Percentiles rank a stretch among this genome's conserved stretches.
Evolutionary conservation across 2,888 invertebrate species (phyloP).

Genomic region (Drosophila fungiperda): DNA sequence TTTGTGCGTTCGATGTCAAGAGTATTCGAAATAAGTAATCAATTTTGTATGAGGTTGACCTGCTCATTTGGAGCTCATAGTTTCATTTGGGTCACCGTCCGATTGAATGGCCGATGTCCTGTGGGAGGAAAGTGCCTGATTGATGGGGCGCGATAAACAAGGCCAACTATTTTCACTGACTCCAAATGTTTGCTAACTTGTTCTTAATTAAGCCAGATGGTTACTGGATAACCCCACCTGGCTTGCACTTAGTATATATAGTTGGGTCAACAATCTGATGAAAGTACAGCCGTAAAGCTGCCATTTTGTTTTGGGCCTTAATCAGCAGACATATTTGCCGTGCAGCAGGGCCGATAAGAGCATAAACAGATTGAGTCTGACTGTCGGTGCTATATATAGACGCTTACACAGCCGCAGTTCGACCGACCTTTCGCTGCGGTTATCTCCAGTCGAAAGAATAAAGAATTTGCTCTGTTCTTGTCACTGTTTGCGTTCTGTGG

Average conservation of each 20-base stretch:
- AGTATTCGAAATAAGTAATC: constrained; percentile 1
- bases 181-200: constrained; percentile 69
- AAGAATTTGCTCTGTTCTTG: constrained; percentile 80
- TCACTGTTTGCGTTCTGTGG: constrained; percentile 62
- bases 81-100: constrained; percentile 46
- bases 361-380: constrained; percentile 61
- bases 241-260: constrained; percentile 20
- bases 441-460: constrained; percentile 59
- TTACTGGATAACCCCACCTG: constrained; percentile 32
- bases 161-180: constrained; percentile 75
- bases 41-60: background rate
- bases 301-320: constrained; percentile 68
- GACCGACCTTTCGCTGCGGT: constrained; percentile 50
- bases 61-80: constrained; percentile 43
- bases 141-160: constrained; percentile 75
- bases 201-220: constrained; percentile 78
- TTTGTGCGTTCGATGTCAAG: background rate
- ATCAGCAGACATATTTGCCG: constrained; percentile 61
- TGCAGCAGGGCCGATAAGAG: constrained; percentile 60
- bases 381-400: constrained; percentile 57
- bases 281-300: constrained; percentile 44
- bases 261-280: constrained; percentile 65
- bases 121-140: constrained; percentile 67
- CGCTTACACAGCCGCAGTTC: constrained; percentile 35
- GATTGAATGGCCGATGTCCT: constrained; percentile 55